A percentile compares a stretch with the other conserved stretches of the same genome.
These are phyloP conservation scores for Amphipyra berbera DNA, from an alignment of 2,888 invertebrate genomes.

Conservation along the genomic window DNA sequence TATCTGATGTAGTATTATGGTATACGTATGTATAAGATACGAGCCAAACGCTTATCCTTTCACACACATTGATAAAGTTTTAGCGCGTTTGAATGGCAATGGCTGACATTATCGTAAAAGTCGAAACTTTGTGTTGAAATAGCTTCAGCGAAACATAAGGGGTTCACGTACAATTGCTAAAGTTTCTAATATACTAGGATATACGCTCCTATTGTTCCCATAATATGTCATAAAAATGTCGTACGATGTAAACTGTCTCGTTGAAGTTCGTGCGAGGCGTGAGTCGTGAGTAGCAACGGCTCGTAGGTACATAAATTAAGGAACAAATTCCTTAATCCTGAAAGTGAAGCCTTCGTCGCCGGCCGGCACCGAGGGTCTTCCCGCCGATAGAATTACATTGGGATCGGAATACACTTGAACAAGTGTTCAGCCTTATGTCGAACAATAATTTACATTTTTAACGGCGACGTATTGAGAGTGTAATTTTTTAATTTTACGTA, in stretches of 20 bases:
- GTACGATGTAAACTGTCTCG: conserved; percentile 73
- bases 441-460: conserved; percentile 23
- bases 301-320: conserved; percentile 65
- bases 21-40: conserved; percentile 70
- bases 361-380: conserved; percentile 75
- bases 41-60: conserved; percentile 85
- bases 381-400: conserved; percentile 74
- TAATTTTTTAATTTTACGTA: not conserved
- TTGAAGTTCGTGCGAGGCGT: conserved; percentile 64
- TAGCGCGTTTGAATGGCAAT: conserved; percentile 89
- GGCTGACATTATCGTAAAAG: conserved; percentile 90
- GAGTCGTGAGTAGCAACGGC: conserved; percentile 33
- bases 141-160: conserved; percentile 88
- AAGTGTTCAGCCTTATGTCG: conserved; percentile 32
- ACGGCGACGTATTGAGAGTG: not conserved
- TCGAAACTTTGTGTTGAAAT: conserved; percentile 87
- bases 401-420: conserved; percentile 70
- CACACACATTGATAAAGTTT: conserved; percentile 89
- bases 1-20: conserved; percentile 41
- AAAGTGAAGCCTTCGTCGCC: conserved; percentile 71
- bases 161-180: conserved; percentile 88
- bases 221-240: conserved; percentile 86
- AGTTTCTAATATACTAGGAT: conserved; percentile 87
- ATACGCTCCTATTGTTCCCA: conserved; percentile 82
- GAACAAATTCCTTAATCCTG: conserved; percentile 82